phyloP scores from a whole-genome alignment of 2,888 invertebrate genomes.

The Sminthurides aquaticus region DNA sequence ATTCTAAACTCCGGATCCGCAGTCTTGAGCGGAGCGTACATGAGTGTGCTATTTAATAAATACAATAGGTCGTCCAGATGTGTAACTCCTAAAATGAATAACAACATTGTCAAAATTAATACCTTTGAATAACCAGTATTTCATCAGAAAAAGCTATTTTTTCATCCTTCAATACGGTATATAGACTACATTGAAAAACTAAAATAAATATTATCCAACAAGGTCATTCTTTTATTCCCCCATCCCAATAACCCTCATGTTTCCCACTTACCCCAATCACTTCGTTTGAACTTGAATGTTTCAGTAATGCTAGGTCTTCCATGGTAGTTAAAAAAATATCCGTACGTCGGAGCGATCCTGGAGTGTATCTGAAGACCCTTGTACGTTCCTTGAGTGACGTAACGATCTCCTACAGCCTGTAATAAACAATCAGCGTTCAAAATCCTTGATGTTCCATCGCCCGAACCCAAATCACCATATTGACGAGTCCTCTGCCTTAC shows the following conservation, averaged over 20 bases:
- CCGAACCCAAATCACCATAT: no score
- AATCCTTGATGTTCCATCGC: no score
- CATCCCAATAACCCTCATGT: no score
- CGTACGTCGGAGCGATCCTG: conserved; percentile 30
- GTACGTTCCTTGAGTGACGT: conserved; percentile 26
- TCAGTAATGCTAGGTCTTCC: conserved; percentile 22
- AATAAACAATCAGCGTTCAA: no score
- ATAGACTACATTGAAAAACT: no score
- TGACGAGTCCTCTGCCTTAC: no score
- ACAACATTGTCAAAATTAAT: neutral
- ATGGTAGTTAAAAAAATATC: conserved; percentile 26
- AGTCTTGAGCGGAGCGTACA: conserved; percentile 20
- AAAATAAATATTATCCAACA: no score
- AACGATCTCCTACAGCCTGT: conserved; percentile 32
- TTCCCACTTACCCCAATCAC: conserved; percentile 35
- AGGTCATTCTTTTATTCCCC: no score
- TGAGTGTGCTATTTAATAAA: conserved; percentile 28
- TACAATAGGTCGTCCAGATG: conserved; percentile 31
- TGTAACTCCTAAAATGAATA: conserved; percentile 12
- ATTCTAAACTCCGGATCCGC: conserved; percentile 26
- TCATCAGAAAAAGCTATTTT: conserved; percentile 5
- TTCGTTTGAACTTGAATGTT: conserved; percentile 19
- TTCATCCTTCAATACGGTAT: no score
- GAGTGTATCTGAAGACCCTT: conserved; percentile 31
- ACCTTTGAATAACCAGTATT: neutral